Evolutionary conservation across 2,113 vertebrate genomes (phyloP).

Genomic region (Brachyhypopomus occidentalis): DNA sequence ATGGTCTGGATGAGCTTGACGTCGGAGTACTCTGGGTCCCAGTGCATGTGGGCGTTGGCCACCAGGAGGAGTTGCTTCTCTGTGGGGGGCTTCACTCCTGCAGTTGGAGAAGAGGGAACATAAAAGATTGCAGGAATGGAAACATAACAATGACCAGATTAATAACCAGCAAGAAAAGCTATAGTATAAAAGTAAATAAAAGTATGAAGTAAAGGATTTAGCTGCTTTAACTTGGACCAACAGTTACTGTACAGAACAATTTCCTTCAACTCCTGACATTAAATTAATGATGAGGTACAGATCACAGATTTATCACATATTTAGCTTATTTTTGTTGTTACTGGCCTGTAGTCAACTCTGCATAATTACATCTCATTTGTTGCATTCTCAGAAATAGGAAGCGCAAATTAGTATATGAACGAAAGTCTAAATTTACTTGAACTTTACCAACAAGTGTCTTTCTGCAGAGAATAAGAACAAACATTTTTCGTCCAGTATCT

Average conservation of each 20-base stretch:
- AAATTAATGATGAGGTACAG: not conserved
- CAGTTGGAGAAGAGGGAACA: not conserved
- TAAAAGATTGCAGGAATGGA: not conserved
- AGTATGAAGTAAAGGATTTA: no score
- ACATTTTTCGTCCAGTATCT: no score
- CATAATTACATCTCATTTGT: not conserved
- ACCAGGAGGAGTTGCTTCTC: constrained; percentile 92
- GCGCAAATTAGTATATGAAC: not conserved
- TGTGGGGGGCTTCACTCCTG: constrained; percentile 85
- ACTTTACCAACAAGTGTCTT: no score
- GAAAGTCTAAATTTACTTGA: no score
- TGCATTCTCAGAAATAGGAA: not conserved
- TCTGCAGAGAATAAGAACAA: no score
- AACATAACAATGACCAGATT: no score
- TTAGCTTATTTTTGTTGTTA: not conserved
- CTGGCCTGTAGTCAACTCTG: not conserved
- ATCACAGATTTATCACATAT: not conserved
- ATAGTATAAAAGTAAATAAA: no score
- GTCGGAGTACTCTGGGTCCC: constrained; percentile 98
- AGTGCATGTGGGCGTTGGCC: constrained; percentile 99
- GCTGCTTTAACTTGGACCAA: no score
- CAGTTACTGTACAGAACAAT: not conserved
- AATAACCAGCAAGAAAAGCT: no score
- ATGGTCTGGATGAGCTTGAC: constrained; percentile 98
- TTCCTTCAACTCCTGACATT: not conserved